These are phyloP conservation scores for Stercorarius parasiticus DNA, from an alignment of 2,113 vertebrate species.

Conservation along the genomic window DNA sequence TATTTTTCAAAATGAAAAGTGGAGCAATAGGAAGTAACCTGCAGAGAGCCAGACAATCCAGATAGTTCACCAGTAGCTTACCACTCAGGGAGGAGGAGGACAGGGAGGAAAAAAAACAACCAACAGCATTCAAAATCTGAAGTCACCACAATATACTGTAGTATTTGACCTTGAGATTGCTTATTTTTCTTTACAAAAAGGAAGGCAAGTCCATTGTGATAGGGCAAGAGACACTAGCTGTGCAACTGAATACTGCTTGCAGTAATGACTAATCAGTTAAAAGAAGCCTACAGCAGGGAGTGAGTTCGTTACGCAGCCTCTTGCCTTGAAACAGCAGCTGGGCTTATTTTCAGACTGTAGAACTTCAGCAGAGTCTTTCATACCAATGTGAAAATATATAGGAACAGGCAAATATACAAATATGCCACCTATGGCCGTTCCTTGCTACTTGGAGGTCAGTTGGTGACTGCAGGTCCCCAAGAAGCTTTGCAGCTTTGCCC, in stretches of 20 bases:
- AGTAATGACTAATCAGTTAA: background rate
- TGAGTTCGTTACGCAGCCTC: background rate
- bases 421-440: background rate
- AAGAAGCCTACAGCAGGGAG: background rate
- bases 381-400: background rate
- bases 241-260: background rate
- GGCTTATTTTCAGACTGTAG: background rate
- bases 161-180: background rate
- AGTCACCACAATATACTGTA: background rate
- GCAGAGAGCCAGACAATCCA: background rate
- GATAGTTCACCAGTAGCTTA: background rate
- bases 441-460: background rate
- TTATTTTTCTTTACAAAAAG: background rate
- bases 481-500: background rate
- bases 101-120: background rate
- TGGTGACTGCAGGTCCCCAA: accelerated
- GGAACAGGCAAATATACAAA: background rate
- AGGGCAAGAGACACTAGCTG: background rate
- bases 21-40: conserved; percentile 11
- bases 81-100: background rate
- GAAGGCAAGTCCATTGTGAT: background rate
- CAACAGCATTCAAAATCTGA: background rate
- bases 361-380: background rate
- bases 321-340: background rate
- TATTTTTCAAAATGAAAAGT: conserved; percentile 50